Base-by-base conservation (phyloP, 2,797 vertebrate genomes). In the Microcaecilia unicolor region DNA sequence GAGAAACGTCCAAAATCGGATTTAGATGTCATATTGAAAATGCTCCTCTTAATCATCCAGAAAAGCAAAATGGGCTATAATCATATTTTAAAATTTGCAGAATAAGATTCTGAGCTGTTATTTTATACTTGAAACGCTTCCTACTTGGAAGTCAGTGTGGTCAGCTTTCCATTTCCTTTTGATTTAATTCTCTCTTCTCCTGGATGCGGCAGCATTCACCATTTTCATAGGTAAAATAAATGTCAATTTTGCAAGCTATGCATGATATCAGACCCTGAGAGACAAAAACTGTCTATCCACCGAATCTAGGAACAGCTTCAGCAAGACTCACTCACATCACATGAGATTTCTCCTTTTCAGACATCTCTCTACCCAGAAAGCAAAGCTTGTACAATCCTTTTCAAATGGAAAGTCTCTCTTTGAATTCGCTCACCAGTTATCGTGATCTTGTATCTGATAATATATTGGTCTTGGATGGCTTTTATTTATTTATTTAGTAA, bases 221-320 rank as follows among this genome's bases (percentile, higher is more conserved):
- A 67, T 70, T 74, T 90, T 83, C 78, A 74, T 83, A 83, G 84
- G 87, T 85, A 88, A 90, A 91, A 87, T 87, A 91, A 92, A 92
- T 92, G 90, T 91, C 90, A 90, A 78, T 79, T 86, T 76, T 82
- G 80, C 81, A 64, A 76, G 80, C 86, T 71, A 70, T 64, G 67
- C 62, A 62, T 45, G 87, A 88, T 85, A 88, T 54, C 63, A 77
- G 75, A 76, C 78, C 90, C 85, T 72, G 61, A 43, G 88, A 90
- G 89, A 91, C 66, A 53, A 54, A n/a, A n/a, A 58, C 41, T 63
- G 72, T 72, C 76, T 80, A 69, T 77, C 63, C 43, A 6, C 27
- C 57, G 66, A 55, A 81, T 80, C 81, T 81, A 60, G 35, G 64
- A 70, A 62, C 32, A 67, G 72, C 67, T 65, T 53, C 50, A 18